Evolutionary conservation across 2,888 invertebrate genomes (phyloP).

Genomic region (Gymnosoma rotundatum): DNA sequence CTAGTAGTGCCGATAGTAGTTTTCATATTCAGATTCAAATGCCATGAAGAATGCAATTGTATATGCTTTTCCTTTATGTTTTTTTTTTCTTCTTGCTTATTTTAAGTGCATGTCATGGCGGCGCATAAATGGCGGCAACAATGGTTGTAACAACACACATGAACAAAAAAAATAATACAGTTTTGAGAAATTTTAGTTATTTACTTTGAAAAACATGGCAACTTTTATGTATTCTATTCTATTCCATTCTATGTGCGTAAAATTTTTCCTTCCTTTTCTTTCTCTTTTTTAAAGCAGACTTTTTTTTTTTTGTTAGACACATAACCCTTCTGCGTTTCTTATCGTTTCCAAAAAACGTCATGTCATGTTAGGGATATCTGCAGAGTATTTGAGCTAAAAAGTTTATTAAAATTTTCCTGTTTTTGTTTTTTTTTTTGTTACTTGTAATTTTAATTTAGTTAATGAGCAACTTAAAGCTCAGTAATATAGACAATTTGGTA

Average conservation of each 20-base stretch:
- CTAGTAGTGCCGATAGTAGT: conserved; percentile 27
- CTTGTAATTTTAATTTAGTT: neutral
- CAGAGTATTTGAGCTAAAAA: conserved; percentile 34
- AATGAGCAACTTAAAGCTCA: neutral
- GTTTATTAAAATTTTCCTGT: conserved; percentile 30
- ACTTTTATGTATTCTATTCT: conserved; percentile 24
- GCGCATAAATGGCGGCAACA: conserved; percentile 72
- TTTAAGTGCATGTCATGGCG: conserved; percentile 72
- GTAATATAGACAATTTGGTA: neutral
- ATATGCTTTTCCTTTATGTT: conserved; percentile 41
- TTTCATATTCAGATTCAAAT: conserved; percentile 70
- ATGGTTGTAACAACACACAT: conserved; percentile 55
- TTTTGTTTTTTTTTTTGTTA: neutral
- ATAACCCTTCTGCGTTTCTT: conserved; percentile 64
- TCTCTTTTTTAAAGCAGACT: conserved; percentile 5
- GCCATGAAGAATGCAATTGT: conserved; percentile 51
- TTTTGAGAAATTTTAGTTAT: conserved; percentile 60
- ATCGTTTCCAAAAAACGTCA: conserved; percentile 57
- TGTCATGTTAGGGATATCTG: conserved; percentile 60
- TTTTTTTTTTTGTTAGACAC: neutral
- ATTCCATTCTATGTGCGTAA: conserved; percentile 52
- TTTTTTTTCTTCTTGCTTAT: conserved; percentile 47
- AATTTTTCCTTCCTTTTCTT: conserved; percentile 38
- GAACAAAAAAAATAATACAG: conserved; percentile 1
- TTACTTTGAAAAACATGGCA: conserved; percentile 62